These are phyloP conservation scores for Miltochrista miniata DNA, from an alignment of 2,888 invertebrate genomes.

Conservation along the genomic window DNA sequence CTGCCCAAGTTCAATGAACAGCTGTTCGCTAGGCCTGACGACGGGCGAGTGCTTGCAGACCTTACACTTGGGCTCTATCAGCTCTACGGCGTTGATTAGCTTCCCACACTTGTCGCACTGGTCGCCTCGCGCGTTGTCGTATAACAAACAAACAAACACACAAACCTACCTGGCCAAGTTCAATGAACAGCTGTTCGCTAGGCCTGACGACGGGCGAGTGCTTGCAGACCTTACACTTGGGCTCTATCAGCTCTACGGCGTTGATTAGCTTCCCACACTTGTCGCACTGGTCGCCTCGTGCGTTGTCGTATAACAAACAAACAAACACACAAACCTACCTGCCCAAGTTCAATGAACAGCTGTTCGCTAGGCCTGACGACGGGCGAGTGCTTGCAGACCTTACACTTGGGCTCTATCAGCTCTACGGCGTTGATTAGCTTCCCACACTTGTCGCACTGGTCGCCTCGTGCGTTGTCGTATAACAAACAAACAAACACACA, in stretches of 20 bases:
- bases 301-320: slow-evolving; percentile 95
- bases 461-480: slow-evolving; percentile 98
- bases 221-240: slow-evolving; percentile 94
- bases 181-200: slow-evolving; percentile 97
- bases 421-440: slow-evolving; percentile 97
- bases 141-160: too few relatives aligned
- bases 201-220: slow-evolving; percentile 87
- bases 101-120: slow-evolving; percentile 99
- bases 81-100: slow-evolving; percentile 95
- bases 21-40: slow-evolving; percentile 91
- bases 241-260: slow-evolving; percentile 92
- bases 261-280: slow-evolving; percentile 98
- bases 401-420: slow-evolving; percentile 93
- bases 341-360: slow-evolving; percentile 96
- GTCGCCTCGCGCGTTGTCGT: slow-evolving; percentile 97
- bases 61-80: slow-evolving; percentile 94
- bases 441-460: slow-evolving; percentile 99
- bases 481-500: too few relatives aligned
- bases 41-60: slow-evolving; percentile 88
- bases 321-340: too few relatives aligned
- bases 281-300: slow-evolving; percentile 99
- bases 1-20: slow-evolving; percentile 97
- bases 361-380: slow-evolving; percentile 92
- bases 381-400: slow-evolving; percentile 89
- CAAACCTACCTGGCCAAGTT: slow-evolving; percentile 92